Evolutionary conservation across 1,140 invertebrate species (phyloP).

Genomic region (Drosophila mauritiana): DNA sequence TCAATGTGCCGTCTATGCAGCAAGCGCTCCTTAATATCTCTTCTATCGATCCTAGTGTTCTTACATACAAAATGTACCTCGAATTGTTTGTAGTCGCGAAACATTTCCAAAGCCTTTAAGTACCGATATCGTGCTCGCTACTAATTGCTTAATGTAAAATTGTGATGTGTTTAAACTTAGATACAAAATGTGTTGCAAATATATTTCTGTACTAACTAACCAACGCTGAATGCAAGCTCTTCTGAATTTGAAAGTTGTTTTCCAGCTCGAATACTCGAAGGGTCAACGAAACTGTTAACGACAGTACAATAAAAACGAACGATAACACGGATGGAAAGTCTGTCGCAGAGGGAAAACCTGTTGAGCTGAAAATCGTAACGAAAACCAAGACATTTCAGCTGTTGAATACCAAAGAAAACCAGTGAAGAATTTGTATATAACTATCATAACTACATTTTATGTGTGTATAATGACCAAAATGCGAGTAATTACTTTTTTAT

Average conservation of each 20-base stretch:
- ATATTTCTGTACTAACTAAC: slow-evolving; percentile 59
- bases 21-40: slow-evolving; percentile 24
- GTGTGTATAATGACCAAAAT: no score
- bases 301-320: slow-evolving; percentile 21
- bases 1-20: slow-evolving; percentile 41
- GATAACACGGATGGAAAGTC: slow-evolving; percentile 4
- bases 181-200: slow-evolving; percentile 55
- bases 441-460: slow-evolving; percentile 1
- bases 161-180: slow-evolving; percentile 72
- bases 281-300: slow-evolving; percentile 11
- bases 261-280: slow-evolving; percentile 13
- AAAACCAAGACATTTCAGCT: slow-evolving; percentile 68
- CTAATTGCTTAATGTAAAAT: slow-evolving; percentile 43
- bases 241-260: slow-evolving; percentile 15
- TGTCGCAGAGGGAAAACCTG: slow-evolving; percentile 53
- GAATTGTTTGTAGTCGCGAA: slow-evolving; percentile 33
- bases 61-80: slow-evolving; percentile 34
- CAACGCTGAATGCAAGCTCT: not conserved
- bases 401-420: slow-evolving; percentile 42
- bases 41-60: slow-evolving; percentile 17
- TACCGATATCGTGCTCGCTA: slow-evolving; percentile 61
- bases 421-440: slow-evolving; percentile 5
- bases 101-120: slow-evolving; percentile 36
- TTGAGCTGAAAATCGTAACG: slow-evolving; percentile 76
- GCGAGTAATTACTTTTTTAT: no score